Evolutionary conservation across 2,888 invertebrate genomes (phyloP), one percentile per base, ranked within the genome.

Genomic region (Flexamia atlantica): DNA sequence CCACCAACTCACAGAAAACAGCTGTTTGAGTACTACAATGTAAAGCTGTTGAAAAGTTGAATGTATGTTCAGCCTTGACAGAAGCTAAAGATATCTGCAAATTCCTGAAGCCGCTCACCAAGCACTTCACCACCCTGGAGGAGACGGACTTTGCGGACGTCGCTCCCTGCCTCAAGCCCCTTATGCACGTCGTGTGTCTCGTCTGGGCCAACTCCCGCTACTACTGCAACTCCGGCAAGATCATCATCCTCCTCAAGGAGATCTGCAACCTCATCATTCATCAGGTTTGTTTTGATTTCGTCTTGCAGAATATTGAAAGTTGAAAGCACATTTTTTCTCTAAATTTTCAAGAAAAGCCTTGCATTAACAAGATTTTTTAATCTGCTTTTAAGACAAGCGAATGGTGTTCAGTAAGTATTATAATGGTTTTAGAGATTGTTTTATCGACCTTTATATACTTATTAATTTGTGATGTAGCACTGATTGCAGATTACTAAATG

Each of bases 61-160:
- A n/a, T n/a, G n/a, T n/a, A n/a, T n/a, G n/a, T 89, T 87, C 92
- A 92, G 96, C 97, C 64, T 91, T 98, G 86, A 96, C 96, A 0
- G 98, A 99, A 91, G 97, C 98, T 12, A 95, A 95, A 88, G 98
- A 98, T 90, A 97, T 98, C 87, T 95, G 95, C 85, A 90, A 97
- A 72, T 97, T 97, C 90, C 91, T 98, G 87, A 95, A 95, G 88
- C 97, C 98, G 0, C 89, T 98, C 83, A 94, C 94, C 86, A 95
- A 94, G 87, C 95, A 95, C 89, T 94, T 98, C 88, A 94, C 95
- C 88, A 92, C 94, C 32, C 91, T 98, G 86, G 95, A 96, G 90
- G 96, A 96, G 88, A 94, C 94, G 0, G 97, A 97, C 89, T 97
- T 97, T 89, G 93, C 95, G n/a, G 97, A 97, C 89, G 93, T 94